These are phyloP conservation scores for Hecatera dysodea DNA, from an alignment of 2,888 invertebrate species.

Conservation along the genomic window DNA sequence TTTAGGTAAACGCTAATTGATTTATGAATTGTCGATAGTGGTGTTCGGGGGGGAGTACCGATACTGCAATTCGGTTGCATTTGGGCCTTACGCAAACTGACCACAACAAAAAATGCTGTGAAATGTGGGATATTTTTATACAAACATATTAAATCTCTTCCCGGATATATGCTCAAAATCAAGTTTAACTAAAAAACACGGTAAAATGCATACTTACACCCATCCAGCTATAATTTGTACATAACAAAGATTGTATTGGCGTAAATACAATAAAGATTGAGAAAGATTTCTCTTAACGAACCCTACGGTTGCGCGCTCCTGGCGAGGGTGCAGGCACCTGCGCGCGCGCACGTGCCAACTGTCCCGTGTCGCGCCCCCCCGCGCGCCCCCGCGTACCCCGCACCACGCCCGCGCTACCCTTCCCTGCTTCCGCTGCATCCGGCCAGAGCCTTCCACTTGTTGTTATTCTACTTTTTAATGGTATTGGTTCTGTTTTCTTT, in stretches of 20 bases:
- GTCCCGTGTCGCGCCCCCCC: conserved; percentile 75
- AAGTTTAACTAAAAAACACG: too few relatives aligned
- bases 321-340: conserved; percentile 81
- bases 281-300: conserved; percentile 16
- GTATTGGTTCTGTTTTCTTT: conserved; percentile 29
- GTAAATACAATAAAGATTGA: too few relatives aligned
- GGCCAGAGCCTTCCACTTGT: conserved; percentile 69
- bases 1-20: not conserved
- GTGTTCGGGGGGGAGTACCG: too few relatives aligned
- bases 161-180: too few relatives aligned
- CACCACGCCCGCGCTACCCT: conserved; percentile 62
- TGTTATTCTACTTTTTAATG: conserved; percentile 59
- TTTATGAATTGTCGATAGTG: not conserved
- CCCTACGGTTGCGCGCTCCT: conserved; percentile 67
- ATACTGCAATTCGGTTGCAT: not conserved
- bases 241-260: too few relatives aligned
- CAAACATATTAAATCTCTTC: too few relatives aligned
- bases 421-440: conserved; percentile 78
- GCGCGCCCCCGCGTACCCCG: conserved; percentile 50
- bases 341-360: conserved; percentile 88
- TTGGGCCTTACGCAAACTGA: not conserved
- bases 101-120: not conserved
- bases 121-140: not conserved
- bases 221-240: too few relatives aligned
- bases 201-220: too few relatives aligned